Conservation (phyloP, 2,113 vertebrate species). For the Clinocottus analis region DNA sequence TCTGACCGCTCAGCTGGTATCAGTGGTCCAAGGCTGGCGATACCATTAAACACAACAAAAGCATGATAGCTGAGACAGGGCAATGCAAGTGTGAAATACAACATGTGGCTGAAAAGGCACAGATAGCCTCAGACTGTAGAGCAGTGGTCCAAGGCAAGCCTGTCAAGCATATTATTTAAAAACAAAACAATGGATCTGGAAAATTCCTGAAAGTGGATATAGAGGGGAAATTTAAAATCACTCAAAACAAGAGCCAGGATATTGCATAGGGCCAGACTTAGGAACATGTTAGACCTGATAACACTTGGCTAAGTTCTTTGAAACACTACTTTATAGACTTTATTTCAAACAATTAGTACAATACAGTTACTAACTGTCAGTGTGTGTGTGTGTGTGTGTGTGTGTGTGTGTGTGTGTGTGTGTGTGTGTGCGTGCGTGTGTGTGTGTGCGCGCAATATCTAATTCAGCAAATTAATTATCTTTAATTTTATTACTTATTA, state of each 20-base stretch:
- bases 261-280: conserved; percentile 33
- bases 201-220: conserved; percentile 66
- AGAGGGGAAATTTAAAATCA: conserved; percentile 62
- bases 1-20: conserved; percentile 90
- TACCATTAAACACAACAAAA: conserved; percentile 94
- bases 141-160: conserved; percentile 62
- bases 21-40: conserved; percentile 87
- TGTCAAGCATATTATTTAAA: conserved; percentile 73
- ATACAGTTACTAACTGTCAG: background rate
- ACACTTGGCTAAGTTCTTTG: conserved; percentile 33
- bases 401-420: background rate
- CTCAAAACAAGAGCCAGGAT: conserved; percentile 43
- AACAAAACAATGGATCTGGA: conserved; percentile 74
- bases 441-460: conserved; percentile 81
- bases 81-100: conserved; percentile 89
- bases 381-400: background rate
- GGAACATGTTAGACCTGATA: conserved; percentile 50
- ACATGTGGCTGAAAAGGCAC: conserved; percentile 82
- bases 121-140: conserved; percentile 84
- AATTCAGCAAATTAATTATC: conserved; percentile 95
- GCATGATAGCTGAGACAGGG: conserved; percentile 88
- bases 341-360: background rate
- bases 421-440: background rate
- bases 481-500: conserved; percentile 91
- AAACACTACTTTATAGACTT: background rate